phyloP scores from a whole-genome alignment of 2,888 invertebrate species.

The Aromia moschata region DNA sequence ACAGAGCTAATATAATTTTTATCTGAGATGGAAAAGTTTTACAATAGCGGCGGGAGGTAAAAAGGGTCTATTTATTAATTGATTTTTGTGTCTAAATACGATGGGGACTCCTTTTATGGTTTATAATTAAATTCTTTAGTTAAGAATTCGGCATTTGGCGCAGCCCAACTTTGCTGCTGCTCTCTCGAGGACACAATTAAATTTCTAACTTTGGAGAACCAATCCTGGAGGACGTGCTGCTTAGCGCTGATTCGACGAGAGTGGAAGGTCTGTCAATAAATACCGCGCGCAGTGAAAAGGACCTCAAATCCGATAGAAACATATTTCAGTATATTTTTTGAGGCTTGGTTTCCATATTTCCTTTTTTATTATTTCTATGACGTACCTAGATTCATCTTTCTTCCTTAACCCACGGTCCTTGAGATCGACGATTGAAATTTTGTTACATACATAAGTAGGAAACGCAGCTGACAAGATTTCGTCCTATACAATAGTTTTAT shows the following conservation, averaged over 20 bases:
- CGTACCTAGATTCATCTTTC: no score
- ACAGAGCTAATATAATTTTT: constrained; percentile 40
- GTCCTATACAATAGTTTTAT: no score
- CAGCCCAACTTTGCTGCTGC: constrained; percentile 12
- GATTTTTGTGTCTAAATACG: constrained; percentile 23
- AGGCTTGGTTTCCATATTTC: no score
- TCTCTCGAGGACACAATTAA: constrained; percentile 10
- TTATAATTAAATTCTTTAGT: constrained; percentile 41
- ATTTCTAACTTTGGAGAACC: neutral
- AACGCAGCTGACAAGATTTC: no score
- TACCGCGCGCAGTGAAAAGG: no score
- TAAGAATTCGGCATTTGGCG: constrained; percentile 32
- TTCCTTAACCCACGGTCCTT: no score
- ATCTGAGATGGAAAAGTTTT: constrained; percentile 37
- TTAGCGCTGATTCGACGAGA: neutral
- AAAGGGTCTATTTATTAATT: constrained; percentile 38
- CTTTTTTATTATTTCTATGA: no score
- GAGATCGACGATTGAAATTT: no score
- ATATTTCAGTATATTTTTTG: no score
- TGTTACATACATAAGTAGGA: no score
- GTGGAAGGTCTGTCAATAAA: neutral
- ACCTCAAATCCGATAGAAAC: no score
- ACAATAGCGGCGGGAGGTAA: constrained; percentile 28
- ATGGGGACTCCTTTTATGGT: constrained; percentile 19
- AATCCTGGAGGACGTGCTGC: neutral